Evolutionary conservation across 2,113 vertebrate genomes (phyloP), one percentile per base, ranked within the genome.

Genomic region (Catharus minimus): DNA sequence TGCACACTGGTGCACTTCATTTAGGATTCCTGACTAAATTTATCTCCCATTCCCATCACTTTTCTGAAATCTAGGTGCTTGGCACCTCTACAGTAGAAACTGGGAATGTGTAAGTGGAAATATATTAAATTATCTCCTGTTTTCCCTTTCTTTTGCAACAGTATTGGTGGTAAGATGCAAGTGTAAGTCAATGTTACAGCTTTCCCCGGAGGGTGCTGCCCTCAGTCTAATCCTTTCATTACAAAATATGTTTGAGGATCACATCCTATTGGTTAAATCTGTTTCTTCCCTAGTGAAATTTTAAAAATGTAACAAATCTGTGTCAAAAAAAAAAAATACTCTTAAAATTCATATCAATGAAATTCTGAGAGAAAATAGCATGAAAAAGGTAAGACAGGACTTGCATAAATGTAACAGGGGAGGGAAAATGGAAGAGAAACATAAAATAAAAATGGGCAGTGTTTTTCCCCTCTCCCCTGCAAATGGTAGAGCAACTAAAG

Each of bases 121-220:
- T 36, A 46, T 2, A 47, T 43, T 30, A 43, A 77, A 49, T n/a
- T 67, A 69, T 10, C 1, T 2, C 7, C 47, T 3, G 3, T 8
- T 7, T 50, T n/a, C 12, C 23, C 2, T 49, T 57, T 68, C 30
- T 88, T 76, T 60, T 88, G 19, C 17, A 44, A 21, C 11, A 44
- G 15, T n/a, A 43, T 9, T 32, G 6, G 2, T 56, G 64, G 18
- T 57, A 24, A 74, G 7, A 44, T 55, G 21, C 27, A 81, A 60
- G 8, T 33, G 6, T n/a, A 43, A 27, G 21, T 64, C 17, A 60
- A 24, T 3, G 0, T 33, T 71, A 56, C 0, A 2, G 30, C 11
- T 84, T 69, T 71, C 24, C n/a, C 32, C 7, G 41, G 60, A 67
- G 18, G 10, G 44, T 64, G 30, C 11, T 83, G 18, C 20, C 18